Evolutionary conservation across 2,888 invertebrate species (phyloP), one percentile per base, ranked within the genome.

Genomic region (Macropis europaea): DNA sequence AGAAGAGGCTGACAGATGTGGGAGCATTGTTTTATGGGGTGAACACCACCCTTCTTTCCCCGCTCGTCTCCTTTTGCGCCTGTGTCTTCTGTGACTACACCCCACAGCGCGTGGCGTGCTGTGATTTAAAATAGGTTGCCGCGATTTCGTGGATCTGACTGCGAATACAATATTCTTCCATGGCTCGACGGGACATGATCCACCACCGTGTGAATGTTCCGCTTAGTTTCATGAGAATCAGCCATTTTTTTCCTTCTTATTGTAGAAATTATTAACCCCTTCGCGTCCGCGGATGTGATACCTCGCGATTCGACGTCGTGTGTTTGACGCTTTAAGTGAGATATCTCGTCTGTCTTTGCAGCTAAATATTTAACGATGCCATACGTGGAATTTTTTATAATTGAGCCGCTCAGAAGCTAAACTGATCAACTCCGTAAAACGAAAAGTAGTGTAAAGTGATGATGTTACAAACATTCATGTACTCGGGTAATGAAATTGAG

Each of bases 1-100:
- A 88, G 87, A 89, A 89, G 89, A 89, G 89, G 86, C 89, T 87
- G 89, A 89, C 90, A 90, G 90, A 90, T 89, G 90, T 90, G 90
- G 89, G 90, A 89, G 89, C 89, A 90, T 90, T 90, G 90, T 90
- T 90, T 90, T 90, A 89, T 86, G 86, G 87, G 87, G 86, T 85
- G 84, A 83, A 85, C 83, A 81, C 81, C 63, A 59, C 63, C 34
- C 61, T 50, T 34, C 36, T 17, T 69, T 42, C 32, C 28, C 57
- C 45, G 45, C 34, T 11, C 15, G 32, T 63, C 56, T 68, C 79
- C 64, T 75, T 81, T 79, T 79, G 63, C 70, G 60, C 81, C 79
- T 80, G 77, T 75, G 80, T 84, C 85, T 83, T 64, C 79, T 77
- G n/a, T n/a, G 63, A 54, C 73, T 79, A 81, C 83, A 82, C 86